Evolutionary conservation across 2,888 invertebrate genomes (phyloP), one percentile per base, ranked within the genome.

Genomic region (Deilephila elpenor): DNA sequence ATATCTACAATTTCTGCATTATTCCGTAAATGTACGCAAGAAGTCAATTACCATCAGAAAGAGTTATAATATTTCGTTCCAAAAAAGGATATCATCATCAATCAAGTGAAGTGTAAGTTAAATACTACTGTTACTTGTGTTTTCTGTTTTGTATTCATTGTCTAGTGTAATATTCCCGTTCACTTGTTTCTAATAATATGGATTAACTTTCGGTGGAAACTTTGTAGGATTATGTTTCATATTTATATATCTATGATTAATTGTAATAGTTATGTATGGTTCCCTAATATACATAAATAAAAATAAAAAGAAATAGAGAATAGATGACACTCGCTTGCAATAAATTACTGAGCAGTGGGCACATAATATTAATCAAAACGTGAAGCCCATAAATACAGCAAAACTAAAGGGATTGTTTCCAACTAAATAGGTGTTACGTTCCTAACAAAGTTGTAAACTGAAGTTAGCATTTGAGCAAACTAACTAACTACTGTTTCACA

Each of bases 351-450:
- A 25, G 20, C 20, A 51, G 25, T 51, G 29, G 25, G 25, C 14
- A 44, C 51, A 67, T 67, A 51, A 51, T 25, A 25, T 25, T 25
- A 25, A 51, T 51, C 51, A 67, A n/a, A 67, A 25, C 51, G 67
- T 51, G 51, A 14, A 7, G 14, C 14, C 51, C 67, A 67, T 67
- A 67, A 51, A 29, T 32, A 59, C 70, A 20, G 53, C 34, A 71
- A 11, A 71, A 59, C 70, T 59, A 71, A 72, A 56, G 67, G 64
- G 59, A 72, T 53, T 62, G 60, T 74, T 71, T 19, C 64, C 25
- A 72, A 74, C 71, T 71, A 51, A 67, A 71, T 59, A 74, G 64
- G 71, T 74, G 74, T 70, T 74, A 74, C 71, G 71, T 62, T 73
- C 29, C 71, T 51, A 20, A 51, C 34, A 34, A 74, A 74, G 59